A percentile compares a stretch with the other conserved stretches of the same genome.
Conservation (phyloP, 2,888 invertebrate species). For the Tenthredo livida region DNA sequence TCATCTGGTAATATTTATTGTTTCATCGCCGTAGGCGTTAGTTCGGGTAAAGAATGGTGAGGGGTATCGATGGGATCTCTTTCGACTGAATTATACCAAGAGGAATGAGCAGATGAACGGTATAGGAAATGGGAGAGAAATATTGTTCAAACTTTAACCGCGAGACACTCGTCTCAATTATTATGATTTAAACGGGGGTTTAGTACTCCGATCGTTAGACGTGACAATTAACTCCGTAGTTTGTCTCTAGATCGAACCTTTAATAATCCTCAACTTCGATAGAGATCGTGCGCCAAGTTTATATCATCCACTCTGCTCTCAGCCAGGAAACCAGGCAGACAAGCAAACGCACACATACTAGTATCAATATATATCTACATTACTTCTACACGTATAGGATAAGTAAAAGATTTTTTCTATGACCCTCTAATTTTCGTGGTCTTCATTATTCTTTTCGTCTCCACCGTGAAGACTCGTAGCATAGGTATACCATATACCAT, state of each 20-base stretch:
- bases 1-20: slow-evolving; percentile 41
- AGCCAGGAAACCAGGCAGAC: background rate
- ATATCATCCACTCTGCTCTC: background rate
- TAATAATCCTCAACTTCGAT: slow-evolving; percentile 14
- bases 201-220: slow-evolving; percentile 18
- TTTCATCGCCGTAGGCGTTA: slow-evolving; percentile 49
- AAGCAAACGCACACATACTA: background rate
- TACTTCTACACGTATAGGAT: background rate
- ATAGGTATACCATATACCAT: background rate
- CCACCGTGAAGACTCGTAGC: background rate
- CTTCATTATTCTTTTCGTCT: slow-evolving; percentile 29
- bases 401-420: background rate
- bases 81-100: background rate
- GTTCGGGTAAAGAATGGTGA: slow-evolving; percentile 18
- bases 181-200: slow-evolving; percentile 43
- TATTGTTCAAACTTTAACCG: slow-evolving; percentile 26
- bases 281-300: slow-evolving; percentile 23
- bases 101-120: background rate
- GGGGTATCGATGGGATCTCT: slow-evolving; percentile 30
- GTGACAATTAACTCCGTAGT: slow-evolving; percentile 41
- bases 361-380: background rate
- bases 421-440: slow-evolving; percentile 36
- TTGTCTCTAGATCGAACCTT: slow-evolving; percentile 38
- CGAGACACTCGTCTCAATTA: slow-evolving; percentile 42
- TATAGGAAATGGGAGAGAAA: background rate